Evolutionary conservation across 2,797 vertebrate genomes (phyloP), one percentile per base, ranked within the genome.

Genomic region (Gymnoscopelus microlampas): DNA sequence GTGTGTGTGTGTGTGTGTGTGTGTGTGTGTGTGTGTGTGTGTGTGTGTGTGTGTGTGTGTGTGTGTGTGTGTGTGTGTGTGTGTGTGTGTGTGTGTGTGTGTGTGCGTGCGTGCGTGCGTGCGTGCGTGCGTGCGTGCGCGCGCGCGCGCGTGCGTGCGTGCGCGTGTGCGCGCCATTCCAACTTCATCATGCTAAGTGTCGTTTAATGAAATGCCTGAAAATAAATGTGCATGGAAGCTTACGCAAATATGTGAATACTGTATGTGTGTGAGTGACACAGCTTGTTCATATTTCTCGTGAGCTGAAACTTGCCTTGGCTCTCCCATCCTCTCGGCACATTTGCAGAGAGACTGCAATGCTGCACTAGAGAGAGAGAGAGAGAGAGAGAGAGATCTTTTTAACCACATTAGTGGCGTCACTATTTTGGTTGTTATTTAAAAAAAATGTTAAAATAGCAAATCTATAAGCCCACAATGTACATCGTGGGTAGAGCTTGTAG

Each of bases 271-370:
- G 68, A 26, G 71, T 60, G 78, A 84, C 81, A 69, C 73, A 77
- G 87, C 29, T 74, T 86, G 80, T 73, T 87, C 68, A 81, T 77
- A 66, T 88, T 85, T 88, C 81, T 61, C 53, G 73, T 66, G 71
- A 76, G 85, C 81, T 83, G 79, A 71, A 88, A 90, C 78, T 88
- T 87, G 85, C 85, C 71, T 84, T 89, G 84, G 74, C 80, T 81
- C 79, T 76, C 68, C 60, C 65, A 24, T 74, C 79, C 81, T 73
- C 75, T 88, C 85, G 92, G 91, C 87, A 87, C 90, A 92, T 91
- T 91, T 91, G 92, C 88, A 90, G 89, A 87, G 77, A 73, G 88
- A 92, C 89, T 89, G 92, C 91, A 87, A 86, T 89, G 87, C 86
- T 85, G 89, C 84, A 81, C 82, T 60, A 63, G 77, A 65, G 60